phyloP scores from a whole-genome alignment of 2,113 vertebrate genomes.

The Pachycephala philippinensis region DNA sequence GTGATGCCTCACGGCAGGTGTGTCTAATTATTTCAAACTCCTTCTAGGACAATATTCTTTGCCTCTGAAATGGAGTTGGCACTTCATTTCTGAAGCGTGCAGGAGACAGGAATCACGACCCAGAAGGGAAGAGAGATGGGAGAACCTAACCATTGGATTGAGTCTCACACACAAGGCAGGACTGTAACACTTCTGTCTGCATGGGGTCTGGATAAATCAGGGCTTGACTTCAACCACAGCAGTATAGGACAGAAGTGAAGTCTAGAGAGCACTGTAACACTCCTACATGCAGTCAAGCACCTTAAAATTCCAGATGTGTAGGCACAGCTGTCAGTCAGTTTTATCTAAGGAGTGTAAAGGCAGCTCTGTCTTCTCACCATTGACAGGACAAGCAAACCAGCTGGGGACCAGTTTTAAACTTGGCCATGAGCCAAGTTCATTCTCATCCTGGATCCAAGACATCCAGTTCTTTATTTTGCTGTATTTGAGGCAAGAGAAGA shows the following conservation, averaged over 20 bases:
- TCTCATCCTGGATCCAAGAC: not conserved
- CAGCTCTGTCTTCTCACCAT: not conserved
- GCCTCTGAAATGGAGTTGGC: not conserved
- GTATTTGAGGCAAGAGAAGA: not conserved
- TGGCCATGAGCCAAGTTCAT: not conserved
- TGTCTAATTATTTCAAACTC: not conserved
- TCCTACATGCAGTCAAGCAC: not conserved
- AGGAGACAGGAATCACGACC: not conserved
- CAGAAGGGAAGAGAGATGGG: not conserved
- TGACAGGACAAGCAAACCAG: not conserved
- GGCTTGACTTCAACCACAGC: not conserved
- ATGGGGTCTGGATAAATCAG: not conserved
- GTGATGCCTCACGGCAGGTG: not conserved
- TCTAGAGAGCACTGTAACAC: not conserved
- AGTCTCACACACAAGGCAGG: not conserved
- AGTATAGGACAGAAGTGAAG: not conserved
- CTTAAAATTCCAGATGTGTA: not conserved
- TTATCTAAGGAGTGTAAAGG: not conserved
- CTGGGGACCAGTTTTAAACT: not conserved
- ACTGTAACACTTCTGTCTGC: not conserved
- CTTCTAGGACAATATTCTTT: not conserved
- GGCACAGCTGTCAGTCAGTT: not conserved
- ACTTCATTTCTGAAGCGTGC: not conserved
- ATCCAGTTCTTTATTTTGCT: not conserved
- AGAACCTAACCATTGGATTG: not conserved